These are phyloP conservation scores for Cathartes aura DNA, from an alignment of 2,113 vertebrate species.

Conservation along the genomic window DNA sequence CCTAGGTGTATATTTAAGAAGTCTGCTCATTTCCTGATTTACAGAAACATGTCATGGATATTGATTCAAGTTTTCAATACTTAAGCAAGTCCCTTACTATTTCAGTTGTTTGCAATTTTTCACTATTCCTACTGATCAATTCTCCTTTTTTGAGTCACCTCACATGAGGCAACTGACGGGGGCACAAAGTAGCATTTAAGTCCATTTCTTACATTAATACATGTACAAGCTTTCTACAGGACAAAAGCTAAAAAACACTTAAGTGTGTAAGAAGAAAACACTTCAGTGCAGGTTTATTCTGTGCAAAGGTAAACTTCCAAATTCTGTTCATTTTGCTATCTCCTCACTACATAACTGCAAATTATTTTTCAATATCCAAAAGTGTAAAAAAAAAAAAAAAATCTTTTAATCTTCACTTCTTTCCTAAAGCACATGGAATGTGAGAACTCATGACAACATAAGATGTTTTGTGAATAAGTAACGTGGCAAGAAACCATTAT, in stretches of 20 bases:
- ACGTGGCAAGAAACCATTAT: neutral
- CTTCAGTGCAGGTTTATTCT: neutral
- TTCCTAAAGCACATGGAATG: neutral
- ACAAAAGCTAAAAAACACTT: neutral
- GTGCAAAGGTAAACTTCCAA: neutral
- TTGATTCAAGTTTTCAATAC: neutral
- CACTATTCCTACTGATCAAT: neutral
- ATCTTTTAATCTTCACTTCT: neutral
- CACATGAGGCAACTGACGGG: neutral
- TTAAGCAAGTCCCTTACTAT: neutral
- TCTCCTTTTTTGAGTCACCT: neutral
- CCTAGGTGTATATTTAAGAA: neutral
- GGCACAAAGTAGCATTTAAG: neutral
- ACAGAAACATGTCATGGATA: neutral
- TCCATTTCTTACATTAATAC: neutral
- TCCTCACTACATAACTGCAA: neutral
- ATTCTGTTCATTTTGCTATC: neutral
- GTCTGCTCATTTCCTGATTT: neutral
- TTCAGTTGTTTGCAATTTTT: neutral
- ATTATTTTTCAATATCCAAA: neutral
- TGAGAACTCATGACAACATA: neutral
- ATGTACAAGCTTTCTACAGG: neutral
- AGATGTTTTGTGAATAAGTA: neutral
- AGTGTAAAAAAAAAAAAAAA: neutral
- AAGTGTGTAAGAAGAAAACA: neutral